Percentiles rank a stretch among this genome's conserved stretches.
Evolutionary conservation across 2,888 invertebrate genomes (phyloP).

Genomic region (Ophion costatus): DNA sequence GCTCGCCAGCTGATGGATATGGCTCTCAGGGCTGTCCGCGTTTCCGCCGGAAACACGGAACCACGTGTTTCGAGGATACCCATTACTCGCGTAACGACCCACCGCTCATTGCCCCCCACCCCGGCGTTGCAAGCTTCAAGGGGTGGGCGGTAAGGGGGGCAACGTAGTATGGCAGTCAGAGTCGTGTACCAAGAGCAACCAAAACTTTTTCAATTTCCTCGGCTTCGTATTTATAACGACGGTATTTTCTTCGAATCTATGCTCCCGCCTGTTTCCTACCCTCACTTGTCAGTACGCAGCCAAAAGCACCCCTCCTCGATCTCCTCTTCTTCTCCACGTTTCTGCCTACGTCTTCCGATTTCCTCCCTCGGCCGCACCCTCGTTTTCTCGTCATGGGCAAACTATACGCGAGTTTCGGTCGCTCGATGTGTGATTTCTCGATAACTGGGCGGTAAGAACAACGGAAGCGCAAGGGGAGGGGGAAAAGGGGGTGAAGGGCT

Average conservation of each 20-base stretch:
- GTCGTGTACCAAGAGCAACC: slow-evolving; percentile 4
- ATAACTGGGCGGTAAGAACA: slow-evolving; percentile 17
- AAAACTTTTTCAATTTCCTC: slow-evolving; percentile 78
- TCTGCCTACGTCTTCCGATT: slow-evolving; percentile 10
- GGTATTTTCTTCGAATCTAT: slow-evolving; percentile 53
- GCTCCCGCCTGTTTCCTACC: slow-evolving; percentile 33
- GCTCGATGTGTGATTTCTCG: slow-evolving; percentile 63
- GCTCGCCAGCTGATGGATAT: background rate
- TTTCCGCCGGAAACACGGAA: background rate
- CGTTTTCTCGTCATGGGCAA: slow-evolving; percentile 43
- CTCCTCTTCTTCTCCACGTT: slow-evolving; percentile 6
- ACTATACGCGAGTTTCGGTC: slow-evolving; percentile 13
- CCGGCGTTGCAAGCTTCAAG: background rate
- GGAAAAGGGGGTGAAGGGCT: background rate
- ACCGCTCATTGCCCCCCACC: background rate
- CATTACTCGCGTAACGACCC: slow-evolving; percentile 27
- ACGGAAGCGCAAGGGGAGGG: background rate
- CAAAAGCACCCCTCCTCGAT: slow-evolving; percentile 46
- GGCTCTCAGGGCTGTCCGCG: background rate
- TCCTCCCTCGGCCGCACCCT: slow-evolving; percentile 27
- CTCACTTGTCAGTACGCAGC: slow-evolving; percentile 2
- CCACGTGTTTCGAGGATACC: background rate
- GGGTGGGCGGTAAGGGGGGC: background rate
- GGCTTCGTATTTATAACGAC: slow-evolving; percentile 77
- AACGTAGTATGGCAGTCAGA: slow-evolving; percentile 37